Conservation (phyloP, 1,140 invertebrate genomes). For the Phymorhynchus buccinoides region DNA sequence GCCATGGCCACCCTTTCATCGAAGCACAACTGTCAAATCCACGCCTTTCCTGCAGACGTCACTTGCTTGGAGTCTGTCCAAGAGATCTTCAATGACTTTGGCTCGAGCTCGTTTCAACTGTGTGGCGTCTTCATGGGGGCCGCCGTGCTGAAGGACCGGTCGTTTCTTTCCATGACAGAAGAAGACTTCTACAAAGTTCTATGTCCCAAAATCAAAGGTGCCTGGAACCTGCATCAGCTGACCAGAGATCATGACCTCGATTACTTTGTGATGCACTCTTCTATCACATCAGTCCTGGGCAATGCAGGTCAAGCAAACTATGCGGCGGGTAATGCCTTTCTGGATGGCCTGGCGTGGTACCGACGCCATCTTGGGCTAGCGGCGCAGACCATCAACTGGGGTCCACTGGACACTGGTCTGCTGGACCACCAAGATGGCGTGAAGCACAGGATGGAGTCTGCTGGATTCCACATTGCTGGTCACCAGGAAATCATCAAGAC, state of each 20-base stretch:
- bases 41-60: slow-evolving; percentile 9
- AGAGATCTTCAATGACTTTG: background rate
- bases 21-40: background rate
- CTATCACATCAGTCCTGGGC: slow-evolving; percentile 49
- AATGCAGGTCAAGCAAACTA: slow-evolving; percentile 57
- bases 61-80: background rate
- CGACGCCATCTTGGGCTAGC: slow-evolving; percentile 31
- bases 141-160: background rate
- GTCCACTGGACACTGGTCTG: slow-evolving; percentile 49
- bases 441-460: slow-evolving; percentile 9
- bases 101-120: background rate
- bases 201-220: slow-evolving; percentile 56
- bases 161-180: slow-evolving; percentile 38
- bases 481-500: slow-evolving; percentile 42
- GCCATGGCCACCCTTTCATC: background rate
- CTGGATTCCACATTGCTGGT: slow-evolving; percentile 34
- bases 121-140: slow-evolving; percentile 23
- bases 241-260: slow-evolving; percentile 44
- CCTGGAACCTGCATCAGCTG: slow-evolving; percentile 51
- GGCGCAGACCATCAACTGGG: slow-evolving; percentile 51
- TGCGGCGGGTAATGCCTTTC: slow-evolving; percentile 51
- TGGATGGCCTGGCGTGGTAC: slow-evolving; percentile 52
- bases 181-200: slow-evolving; percentile 48
- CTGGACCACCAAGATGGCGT: slow-evolving; percentile 33
- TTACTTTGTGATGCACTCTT: slow-evolving; percentile 58